These are phyloP conservation scores for Ciconia nigra DNA, from an alignment of 2,797 vertebrate species.

Conservation along the genomic window DNA sequence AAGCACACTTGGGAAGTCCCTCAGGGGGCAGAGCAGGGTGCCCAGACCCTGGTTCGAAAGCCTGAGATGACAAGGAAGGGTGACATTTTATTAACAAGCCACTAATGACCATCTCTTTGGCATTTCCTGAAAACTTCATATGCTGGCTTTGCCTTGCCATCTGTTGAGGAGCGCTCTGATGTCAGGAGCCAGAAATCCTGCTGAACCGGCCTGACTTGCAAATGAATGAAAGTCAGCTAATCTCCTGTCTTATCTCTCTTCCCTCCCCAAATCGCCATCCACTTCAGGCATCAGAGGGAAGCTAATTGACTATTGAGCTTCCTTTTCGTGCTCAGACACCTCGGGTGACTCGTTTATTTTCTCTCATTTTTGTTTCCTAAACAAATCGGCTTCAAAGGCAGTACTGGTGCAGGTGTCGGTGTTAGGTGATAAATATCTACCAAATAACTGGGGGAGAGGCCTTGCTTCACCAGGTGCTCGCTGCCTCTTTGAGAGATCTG, in stretches of 20 bases:
- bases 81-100: not conserved
- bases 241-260: not conserved
- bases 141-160: not conserved
- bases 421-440: not conserved
- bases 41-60: not conserved
- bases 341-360: not conserved
- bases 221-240: not conserved
- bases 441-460: not conserved
- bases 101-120: not conserved
- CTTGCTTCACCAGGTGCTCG: not conserved
- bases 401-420: not conserved
- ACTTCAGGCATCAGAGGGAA: constrained; percentile 1
- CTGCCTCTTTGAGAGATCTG: not conserved
- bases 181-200: constrained; percentile 42
- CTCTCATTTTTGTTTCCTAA: constrained; percentile 32
- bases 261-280: not conserved
- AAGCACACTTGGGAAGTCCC: not conserved
- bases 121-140: not conserved
- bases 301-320: constrained; percentile 1
- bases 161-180: not conserved
- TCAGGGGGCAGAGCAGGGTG: not conserved
- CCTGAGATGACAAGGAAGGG: not conserved
- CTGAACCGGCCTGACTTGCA: not conserved
- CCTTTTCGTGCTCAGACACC: constrained; percentile 4
- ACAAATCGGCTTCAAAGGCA: not conserved